Percentiles rank a stretch among this genome's conserved stretches.
These are phyloP conservation scores for Acromyrmex echinatior DNA, from an alignment of 1,140 invertebrate genomes.

Conservation along the genomic window DNA sequence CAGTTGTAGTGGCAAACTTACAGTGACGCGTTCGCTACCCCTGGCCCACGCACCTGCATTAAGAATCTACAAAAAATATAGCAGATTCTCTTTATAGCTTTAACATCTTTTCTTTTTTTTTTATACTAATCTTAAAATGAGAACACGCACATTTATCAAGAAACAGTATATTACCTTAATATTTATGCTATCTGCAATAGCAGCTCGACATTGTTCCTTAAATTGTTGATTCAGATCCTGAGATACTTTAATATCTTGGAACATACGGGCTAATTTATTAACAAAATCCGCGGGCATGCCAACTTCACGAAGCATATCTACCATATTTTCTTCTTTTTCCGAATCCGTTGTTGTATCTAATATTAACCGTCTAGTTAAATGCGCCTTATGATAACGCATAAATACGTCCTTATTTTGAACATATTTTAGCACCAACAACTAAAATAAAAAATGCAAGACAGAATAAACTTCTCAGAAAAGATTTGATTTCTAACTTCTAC, in stretches of 20 bases:
- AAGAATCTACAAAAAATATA: conserved; percentile 90
- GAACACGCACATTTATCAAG: not conserved
- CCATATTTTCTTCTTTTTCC: conserved; percentile 99
- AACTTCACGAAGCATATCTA: conserved; percentile 97
- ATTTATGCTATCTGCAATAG: conserved; percentile 90
- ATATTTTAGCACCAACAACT: conserved; percentile 98
- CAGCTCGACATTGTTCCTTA: conserved; percentile 89
- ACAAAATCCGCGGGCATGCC: conserved; percentile 99
- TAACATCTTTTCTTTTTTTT: not conserved
- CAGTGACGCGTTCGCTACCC: conserved; percentile 96
- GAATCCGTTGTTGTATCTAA: conserved; percentile 99
- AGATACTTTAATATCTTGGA: conserved; percentile 99
- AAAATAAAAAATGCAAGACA: conserved; percentile 74
- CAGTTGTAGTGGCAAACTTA: conserved; percentile 98
- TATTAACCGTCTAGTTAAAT: conserved; percentile 97
- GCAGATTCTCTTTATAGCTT: not conserved
- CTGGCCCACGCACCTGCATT: conserved; percentile 99
- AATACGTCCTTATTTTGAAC: conserved; percentile 99
- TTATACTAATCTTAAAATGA: not conserved
- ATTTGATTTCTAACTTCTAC: conserved; percentile 29
- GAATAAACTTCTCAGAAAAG: not conserved
- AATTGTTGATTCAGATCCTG: conserved; percentile 99
- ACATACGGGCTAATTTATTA: conserved; percentile 98
- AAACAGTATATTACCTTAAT: conserved; percentile 88
- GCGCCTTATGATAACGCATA: conserved; percentile 99